Evolutionary conservation across 2,797 vertebrate genomes (phyloP), one percentile per base, ranked within the genome.

Genomic region (Meda fulgida): DNA sequence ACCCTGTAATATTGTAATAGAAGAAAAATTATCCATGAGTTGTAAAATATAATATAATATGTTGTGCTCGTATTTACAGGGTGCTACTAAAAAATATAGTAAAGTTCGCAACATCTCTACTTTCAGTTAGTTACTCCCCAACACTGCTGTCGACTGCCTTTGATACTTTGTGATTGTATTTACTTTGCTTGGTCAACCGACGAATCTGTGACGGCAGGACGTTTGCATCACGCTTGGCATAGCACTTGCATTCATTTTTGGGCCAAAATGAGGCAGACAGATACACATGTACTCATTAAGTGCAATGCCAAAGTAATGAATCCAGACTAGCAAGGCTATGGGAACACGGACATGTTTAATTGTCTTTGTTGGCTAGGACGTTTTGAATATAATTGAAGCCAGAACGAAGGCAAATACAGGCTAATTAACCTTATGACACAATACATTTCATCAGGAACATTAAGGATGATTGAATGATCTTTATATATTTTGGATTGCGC

Each of bases 281-380:
- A 34, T 78, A 85, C 78, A 84, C 53, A 66, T 81, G 81, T 29
- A 72, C 81, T 86, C 81, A 84, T 88, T 88, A 88, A 81, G 69
- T 67, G 76, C 16, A 19, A 21, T 71, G 43, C 65, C 81, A 71
- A 70, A 70, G 80, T 81, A 80, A 40, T 1, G 1, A 71, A 75
- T 58, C 69, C 38, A 78, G 31, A 83, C 63, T 21, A 77, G 51
- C 23, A 31, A 53, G 43, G 23, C 53, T 63, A n/a, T 84, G 34
- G 34, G 65, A 86, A 86, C 71, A 88, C 3, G 18, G 16, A 65
- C 48, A 65, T 63, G 51, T 81, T 76, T 84, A 88, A 84, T 86
- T 81, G 77, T 83, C 67, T 85, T 81, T 38, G 66, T 79, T 79
- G 67, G 38, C 43, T 29, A 23, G 60, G 60, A 70, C 1, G 26